Conservation (phyloP, 2,797 vertebrate genomes). For the Gorsachius magnificus region DNA sequence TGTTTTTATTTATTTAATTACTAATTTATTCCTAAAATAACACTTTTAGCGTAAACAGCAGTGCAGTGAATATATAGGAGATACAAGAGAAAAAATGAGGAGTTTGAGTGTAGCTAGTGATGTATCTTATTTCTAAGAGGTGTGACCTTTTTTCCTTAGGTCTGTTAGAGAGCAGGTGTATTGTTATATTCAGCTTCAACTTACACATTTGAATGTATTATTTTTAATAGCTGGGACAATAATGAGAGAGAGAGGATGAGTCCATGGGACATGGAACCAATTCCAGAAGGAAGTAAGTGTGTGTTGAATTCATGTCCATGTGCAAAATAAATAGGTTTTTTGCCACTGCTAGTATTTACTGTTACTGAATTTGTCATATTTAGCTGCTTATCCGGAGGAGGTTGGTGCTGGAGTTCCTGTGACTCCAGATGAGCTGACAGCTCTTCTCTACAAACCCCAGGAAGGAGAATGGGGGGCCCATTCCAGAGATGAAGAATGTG, state of each 20-base stretch:
- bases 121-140: not conserved
- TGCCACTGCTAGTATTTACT: conserved; percentile 21
- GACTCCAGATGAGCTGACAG: conserved; percentile 89
- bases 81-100: not conserved
- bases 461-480: conserved; percentile 95
- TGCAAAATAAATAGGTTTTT: not conserved
- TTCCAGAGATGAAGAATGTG: conserved; percentile 92
- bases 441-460: conserved; percentile 91
- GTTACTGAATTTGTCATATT: conserved; percentile 27
- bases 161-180: not conserved
- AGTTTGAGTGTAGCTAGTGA: not conserved
- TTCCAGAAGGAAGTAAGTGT: conserved; percentile 92
- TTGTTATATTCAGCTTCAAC: not conserved
- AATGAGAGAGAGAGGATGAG: conserved; percentile 96
- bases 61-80: not conserved
- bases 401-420: conserved; percentile 93
- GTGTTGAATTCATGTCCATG: not conserved
- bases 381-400: conserved; percentile 91
- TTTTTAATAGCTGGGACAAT: conserved; percentile 92
- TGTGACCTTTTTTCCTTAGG: not conserved
- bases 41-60: not conserved
- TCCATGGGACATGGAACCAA: conserved; percentile 97
- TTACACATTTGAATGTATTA: not conserved
- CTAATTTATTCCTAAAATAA: not conserved
- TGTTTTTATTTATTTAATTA: not conserved